Percentiles rank a stretch among this genome's conserved stretches.
Conservation (phyloP, 2,797 vertebrate genomes). For the Heterohyrax brucei region DNA sequence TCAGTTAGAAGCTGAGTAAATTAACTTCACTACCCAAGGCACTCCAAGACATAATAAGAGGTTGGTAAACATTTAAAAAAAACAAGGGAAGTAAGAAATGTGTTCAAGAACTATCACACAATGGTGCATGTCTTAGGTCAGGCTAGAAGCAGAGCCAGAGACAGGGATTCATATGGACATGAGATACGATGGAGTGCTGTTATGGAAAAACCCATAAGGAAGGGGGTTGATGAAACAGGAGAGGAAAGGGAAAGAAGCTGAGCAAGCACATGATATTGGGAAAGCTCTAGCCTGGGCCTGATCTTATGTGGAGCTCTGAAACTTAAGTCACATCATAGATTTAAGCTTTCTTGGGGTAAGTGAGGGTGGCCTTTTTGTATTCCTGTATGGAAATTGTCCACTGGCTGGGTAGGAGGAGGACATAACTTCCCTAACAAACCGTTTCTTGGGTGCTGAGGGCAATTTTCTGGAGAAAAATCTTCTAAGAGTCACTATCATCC, state of each 20-base stretch:
- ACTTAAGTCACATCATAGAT: not conserved
- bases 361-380: not conserved
- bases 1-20: too few relatives aligned
- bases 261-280: not conserved
- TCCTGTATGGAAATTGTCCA: not conserved
- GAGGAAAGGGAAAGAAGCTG: too few relatives aligned
- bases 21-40: too few relatives aligned
- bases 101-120: not conserved
- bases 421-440: not conserved
- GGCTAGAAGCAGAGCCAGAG: not conserved
- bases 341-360: not conserved
- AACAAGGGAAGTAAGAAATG: slow-evolving; percentile 32
- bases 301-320: not conserved
- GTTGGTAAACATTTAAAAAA: slow-evolving; percentile 18
- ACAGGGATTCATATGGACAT: not conserved
- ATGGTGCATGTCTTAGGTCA: not conserved
- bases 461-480: not conserved
- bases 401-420: not conserved
- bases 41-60: not conserved
- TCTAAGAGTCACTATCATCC: not conserved
- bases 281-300: not conserved
- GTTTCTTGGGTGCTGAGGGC: not conserved
- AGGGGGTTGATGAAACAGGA: not conserved
- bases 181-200: not conserved
- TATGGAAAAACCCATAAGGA: not conserved